Conservation (phyloP, 2,113 vertebrate genomes). For the Hippocampus mohnikei region DNA sequence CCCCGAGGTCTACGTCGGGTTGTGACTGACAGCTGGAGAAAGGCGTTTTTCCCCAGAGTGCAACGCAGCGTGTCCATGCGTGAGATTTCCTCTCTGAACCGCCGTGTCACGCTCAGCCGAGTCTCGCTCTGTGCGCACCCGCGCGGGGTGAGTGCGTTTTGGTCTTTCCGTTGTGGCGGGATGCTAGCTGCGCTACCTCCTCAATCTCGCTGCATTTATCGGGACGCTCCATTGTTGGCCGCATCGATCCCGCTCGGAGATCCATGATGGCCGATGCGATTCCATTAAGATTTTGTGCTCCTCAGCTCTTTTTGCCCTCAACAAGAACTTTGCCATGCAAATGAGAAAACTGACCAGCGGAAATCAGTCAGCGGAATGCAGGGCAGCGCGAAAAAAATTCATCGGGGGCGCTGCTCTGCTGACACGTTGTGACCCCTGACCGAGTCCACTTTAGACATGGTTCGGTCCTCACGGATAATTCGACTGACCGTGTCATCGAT, state of each 20-base stretch:
- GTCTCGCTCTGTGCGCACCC: background rate
- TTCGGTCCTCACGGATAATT: background rate
- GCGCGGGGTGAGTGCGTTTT: conserved; percentile 6
- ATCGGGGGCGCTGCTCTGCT: background rate
- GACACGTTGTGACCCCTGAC: too few relatives aligned
- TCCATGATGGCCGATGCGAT: conserved; percentile 55
- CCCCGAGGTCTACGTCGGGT: background rate
- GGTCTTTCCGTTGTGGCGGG: background rate
- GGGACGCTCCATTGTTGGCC: conserved; percentile 9
- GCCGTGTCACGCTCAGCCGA: conserved; percentile 1
- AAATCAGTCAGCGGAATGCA: background rate
- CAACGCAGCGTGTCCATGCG: background rate
- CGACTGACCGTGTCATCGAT: background rate
- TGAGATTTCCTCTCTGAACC: conserved; percentile 1
- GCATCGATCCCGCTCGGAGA: conserved; percentile 48
- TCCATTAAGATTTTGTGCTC: conserved; percentile 53
- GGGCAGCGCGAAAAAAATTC: background rate
- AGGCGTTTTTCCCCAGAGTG: conserved; percentile 1
- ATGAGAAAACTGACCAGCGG: background rate
- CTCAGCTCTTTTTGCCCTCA: conserved; percentile 11
- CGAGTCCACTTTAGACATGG: too few relatives aligned
- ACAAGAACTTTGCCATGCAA: conserved; percentile 33
- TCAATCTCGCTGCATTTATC: background rate
- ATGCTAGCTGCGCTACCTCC: background rate
- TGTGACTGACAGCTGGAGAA: background rate